Conservation (phyloP, 2,113 vertebrate genomes). For the Phaethornis superciliosus region DNA sequence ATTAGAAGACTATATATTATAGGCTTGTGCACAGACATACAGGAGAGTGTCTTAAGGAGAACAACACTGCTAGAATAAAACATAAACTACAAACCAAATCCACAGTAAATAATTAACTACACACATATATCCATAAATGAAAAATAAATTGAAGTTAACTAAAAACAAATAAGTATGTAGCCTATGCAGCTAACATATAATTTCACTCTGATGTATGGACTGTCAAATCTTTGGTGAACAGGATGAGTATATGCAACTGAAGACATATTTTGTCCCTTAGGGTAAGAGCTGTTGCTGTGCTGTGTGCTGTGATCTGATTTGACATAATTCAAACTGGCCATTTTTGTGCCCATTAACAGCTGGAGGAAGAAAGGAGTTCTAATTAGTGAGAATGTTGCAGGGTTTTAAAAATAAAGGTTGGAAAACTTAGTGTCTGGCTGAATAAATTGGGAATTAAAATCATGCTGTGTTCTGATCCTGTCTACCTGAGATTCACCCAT, state of each 20-base stretch:
- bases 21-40: background rate
- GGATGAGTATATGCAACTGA: background rate
- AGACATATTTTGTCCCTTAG: constrained; percentile 24
- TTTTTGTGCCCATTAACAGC: constrained; percentile 20
- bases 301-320: background rate
- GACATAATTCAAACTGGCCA: background rate
- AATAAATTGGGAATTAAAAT: constrained; percentile 24
- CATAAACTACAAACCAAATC: background rate
- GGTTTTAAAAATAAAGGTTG: constrained; percentile 5
- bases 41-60: background rate
- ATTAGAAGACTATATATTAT: background rate
- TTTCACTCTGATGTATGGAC: background rate
- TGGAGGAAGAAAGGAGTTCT: constrained; percentile 13
- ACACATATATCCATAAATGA: background rate
- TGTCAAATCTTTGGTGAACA: background rate
- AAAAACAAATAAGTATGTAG: background rate
- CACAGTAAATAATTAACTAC: background rate
- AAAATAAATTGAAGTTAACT: background rate
- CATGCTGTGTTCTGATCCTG: background rate
- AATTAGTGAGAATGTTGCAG: background rate
- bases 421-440: background rate
- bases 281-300: background rate
- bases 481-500: background rate
- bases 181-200: background rate
- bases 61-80: background rate